Conservation (phyloP, 2,888 invertebrate species). For the Itoplectis maculator region DNA sequence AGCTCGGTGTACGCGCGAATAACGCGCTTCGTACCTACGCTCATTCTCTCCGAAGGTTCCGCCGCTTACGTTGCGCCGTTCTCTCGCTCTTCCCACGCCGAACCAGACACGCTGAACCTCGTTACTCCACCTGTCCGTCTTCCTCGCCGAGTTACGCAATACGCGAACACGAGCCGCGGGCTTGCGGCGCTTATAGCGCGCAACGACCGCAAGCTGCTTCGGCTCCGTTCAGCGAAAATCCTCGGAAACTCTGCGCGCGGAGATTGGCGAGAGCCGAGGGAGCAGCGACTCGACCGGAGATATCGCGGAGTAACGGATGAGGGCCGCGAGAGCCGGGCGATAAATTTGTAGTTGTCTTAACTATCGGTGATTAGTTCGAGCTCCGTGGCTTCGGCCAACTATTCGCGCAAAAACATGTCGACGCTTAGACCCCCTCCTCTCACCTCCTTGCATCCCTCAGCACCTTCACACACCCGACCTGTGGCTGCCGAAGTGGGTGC, state of each 20-base stretch:
- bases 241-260: constrained; percentile 23
- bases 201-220: constrained; percentile 35
- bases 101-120: constrained; percentile 68
- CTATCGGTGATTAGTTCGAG: constrained; percentile 17
- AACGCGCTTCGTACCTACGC: too few relatives aligned
- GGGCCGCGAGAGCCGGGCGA: neutral
- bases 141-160: constrained; percentile 37
- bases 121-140: constrained; percentile 69
- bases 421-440: too few relatives aligned
- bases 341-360: constrained; percentile 12
- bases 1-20: constrained; percentile 1
- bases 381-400: neutral
- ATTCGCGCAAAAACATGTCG: neutral
- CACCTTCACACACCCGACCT: too few relatives aligned
- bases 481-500: too few relatives aligned
- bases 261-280: constrained; percentile 29
- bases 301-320: constrained; percentile 11
- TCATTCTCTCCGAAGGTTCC: constrained; percentile 34
- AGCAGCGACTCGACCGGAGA: too few relatives aligned
- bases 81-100: constrained; percentile 17
- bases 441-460: neutral
- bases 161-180: constrained; percentile 27
- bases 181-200: neutral
- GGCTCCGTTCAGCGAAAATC: constrained; percentile 25
- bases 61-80: constrained; percentile 1